These are phyloP conservation scores for Trissoscelio sp. DNA, from an alignment of 2,888 invertebrate genomes.

Conservation along the genomic window DNA sequence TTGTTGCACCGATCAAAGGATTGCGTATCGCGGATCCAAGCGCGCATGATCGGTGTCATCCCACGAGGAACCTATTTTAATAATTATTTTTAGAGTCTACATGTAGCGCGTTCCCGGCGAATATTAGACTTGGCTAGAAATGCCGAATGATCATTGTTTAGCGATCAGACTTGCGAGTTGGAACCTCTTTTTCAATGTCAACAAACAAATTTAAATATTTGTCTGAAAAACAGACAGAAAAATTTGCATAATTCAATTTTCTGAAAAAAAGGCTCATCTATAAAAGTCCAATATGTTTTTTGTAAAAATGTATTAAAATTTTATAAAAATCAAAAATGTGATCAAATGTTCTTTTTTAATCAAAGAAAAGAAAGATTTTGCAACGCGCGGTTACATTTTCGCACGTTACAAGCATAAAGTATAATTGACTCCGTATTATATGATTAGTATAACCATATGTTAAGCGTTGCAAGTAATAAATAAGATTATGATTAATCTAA, in stretches of 20 bases:
- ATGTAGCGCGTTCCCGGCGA: constrained; percentile 31
- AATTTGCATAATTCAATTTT: too few relatives aligned
- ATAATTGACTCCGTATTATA: constrained; percentile 66
- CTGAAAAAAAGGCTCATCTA: too few relatives aligned
- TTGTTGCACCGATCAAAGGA: constrained; percentile 47
- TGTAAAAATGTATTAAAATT: too few relatives aligned
- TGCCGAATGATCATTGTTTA: constrained; percentile 19
- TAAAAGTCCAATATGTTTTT: too few relatives aligned
- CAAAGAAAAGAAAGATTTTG: constrained; percentile 7
- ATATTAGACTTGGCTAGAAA: constrained; percentile 47
- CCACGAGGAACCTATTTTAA: constrained; percentile 61
- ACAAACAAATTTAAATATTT: too few relatives aligned
- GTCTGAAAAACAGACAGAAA: too few relatives aligned
- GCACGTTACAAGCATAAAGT: constrained; percentile 47
- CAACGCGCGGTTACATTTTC: constrained; percentile 41
- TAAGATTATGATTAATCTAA: constrained; percentile 68
- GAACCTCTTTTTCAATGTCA: constrained; percentile 1
- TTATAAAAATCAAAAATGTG: background rate
- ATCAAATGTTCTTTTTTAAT: background rate
- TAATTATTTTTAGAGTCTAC: constrained; percentile 64
- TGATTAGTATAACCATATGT: constrained; percentile 63
- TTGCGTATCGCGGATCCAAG: constrained; percentile 27
- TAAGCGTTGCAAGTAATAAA: constrained; percentile 57
- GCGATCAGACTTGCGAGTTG: constrained; percentile 6
- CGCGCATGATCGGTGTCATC: constrained; percentile 61